Conservation (phyloP, 2,113 vertebrate genomes). For the Oncorhynchus masou region DNA sequence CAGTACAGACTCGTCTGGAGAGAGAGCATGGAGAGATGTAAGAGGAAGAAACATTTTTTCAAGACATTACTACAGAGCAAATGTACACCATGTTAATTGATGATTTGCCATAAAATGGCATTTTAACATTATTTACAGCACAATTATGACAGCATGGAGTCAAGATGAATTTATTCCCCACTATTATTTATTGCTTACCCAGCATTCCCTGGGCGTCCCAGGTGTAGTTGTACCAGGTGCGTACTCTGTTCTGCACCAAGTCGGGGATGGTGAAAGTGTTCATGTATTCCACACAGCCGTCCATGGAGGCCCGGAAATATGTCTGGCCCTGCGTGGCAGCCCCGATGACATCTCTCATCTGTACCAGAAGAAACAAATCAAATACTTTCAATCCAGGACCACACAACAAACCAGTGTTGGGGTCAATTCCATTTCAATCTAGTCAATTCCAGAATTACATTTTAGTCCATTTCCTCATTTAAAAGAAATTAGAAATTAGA, state of each 20-base stretch:
- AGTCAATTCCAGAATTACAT: not conserved
- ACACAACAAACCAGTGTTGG: not conserved
- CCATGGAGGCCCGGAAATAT: constrained; percentile 81
- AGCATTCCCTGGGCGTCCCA: constrained; percentile 89
- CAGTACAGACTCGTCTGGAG: constrained; percentile 81
- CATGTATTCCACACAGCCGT: constrained; percentile 85
- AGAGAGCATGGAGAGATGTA: not conserved
- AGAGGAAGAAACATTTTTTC: not conserved
- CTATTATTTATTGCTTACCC: constrained; percentile 67
- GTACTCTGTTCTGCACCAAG: constrained; percentile 80
- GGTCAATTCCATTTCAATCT: not conserved
- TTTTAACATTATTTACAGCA: not conserved
- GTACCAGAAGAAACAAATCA: not conserved
- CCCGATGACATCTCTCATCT: constrained; percentile 95
- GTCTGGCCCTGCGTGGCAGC: constrained; percentile 86
- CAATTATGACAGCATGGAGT: not conserved
- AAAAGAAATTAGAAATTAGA: not conserved
- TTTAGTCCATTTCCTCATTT: not conserved
- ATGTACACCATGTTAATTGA: not conserved
- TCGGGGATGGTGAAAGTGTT: constrained; percentile 81
- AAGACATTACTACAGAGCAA: not conserved
- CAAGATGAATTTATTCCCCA: not conserved
- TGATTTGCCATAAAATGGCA: not conserved
- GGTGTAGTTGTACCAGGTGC: constrained; percentile 87
- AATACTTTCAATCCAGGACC: not conserved